A percentile compares a stretch with the other conserved stretches of the same genome.
phyloP scores from a whole-genome alignment of 2,797 vertebrate genomes.

The Sebastolobus altivelis region DNA sequence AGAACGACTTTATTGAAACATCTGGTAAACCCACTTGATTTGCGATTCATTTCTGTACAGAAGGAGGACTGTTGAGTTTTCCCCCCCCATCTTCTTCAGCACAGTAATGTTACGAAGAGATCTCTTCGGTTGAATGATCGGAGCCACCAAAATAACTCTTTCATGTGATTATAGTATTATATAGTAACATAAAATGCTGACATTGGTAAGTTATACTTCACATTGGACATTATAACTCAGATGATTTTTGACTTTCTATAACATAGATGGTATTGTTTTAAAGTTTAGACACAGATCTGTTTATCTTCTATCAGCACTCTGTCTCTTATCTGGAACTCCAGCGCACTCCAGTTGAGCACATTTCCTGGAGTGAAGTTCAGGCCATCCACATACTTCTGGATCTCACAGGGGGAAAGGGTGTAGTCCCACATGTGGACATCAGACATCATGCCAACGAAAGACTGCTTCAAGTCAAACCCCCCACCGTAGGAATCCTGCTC shows the following conservation, averaged over 20 bases:
- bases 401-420: slow-evolving; percentile 66
- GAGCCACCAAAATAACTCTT: not conserved
- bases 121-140: not conserved
- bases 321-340: slow-evolving; percentile 47
- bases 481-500: slow-evolving; percentile 72
- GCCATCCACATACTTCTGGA: slow-evolving; percentile 46
- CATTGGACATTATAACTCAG: not conserved
- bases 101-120: not conserved
- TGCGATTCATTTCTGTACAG: not conserved
- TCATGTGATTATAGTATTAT: not conserved
- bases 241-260: not conserved
- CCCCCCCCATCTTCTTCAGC: not conserved
- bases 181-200: not conserved
- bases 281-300: slow-evolving; percentile 24
- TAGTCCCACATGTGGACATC: slow-evolving; percentile 75
- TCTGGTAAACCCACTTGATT: not conserved
- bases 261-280: not conserved
- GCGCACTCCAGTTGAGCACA: slow-evolving; percentile 63
- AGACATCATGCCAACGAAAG: slow-evolving; percentile 73
- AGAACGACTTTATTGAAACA: not conserved
- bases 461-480: slow-evolving; percentile 62
- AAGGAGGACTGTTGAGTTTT: not conserved
- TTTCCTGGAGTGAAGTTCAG: slow-evolving; percentile 59
- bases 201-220: not conserved
- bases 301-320: slow-evolving; percentile 55